These are phyloP conservation scores for Xiphophorus hellerii DNA, from an alignment of 2,113 vertebrate genomes.

Conservation along the genomic window DNA sequence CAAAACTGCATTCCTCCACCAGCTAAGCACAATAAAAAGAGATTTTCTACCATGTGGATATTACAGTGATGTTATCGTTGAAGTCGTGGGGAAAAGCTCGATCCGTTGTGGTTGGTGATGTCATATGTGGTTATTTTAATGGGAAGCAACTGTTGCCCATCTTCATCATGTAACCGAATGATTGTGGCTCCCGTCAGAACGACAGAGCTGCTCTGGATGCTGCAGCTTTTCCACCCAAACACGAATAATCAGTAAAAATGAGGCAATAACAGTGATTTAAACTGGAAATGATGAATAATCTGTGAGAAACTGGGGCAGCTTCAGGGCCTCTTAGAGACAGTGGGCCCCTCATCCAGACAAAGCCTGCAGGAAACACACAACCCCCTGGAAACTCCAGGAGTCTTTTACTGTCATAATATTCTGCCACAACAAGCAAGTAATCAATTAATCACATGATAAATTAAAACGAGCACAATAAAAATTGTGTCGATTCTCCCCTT, in stretches of 20 bases:
- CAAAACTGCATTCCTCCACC: background rate
- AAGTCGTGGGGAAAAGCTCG: background rate
- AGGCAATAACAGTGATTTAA: background rate
- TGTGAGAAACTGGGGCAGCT: background rate
- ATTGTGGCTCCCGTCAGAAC: background rate
- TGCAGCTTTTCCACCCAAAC: background rate
- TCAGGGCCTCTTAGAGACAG: background rate
- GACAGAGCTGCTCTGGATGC: background rate
- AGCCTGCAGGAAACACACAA: background rate
- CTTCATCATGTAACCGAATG: background rate
- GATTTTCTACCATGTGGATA: background rate
- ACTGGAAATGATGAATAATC: background rate
- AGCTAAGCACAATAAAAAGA: background rate
- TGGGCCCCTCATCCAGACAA: conserved; percentile 5
- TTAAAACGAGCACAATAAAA: no score
- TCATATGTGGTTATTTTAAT: background rate
- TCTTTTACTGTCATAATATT: background rate
- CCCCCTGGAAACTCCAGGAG: background rate
- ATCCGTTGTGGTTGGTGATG: no score
- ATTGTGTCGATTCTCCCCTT: no score
- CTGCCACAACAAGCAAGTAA: no score
- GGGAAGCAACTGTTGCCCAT: background rate
- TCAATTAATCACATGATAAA: no score
- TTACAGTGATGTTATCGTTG: background rate
- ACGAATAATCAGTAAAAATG: background rate